phyloP scores from a whole-genome alignment of 2,888 invertebrate species.

The Aelia acuminata region DNA sequence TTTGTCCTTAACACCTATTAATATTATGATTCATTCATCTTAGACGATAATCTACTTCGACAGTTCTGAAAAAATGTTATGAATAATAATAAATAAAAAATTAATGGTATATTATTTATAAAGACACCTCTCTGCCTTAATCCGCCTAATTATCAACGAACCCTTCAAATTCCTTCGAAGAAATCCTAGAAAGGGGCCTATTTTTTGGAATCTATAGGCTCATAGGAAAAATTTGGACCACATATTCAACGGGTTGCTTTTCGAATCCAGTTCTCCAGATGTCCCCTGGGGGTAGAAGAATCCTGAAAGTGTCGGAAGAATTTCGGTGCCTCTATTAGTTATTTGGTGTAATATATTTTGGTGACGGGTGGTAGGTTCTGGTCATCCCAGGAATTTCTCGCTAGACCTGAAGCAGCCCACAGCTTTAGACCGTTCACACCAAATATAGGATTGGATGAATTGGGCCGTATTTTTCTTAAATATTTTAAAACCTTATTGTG shows the following conservation, averaged over 20 bases:
- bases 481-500: too few relatives aligned
- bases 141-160: too few relatives aligned
- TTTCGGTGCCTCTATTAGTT: slow-evolving; percentile 1
- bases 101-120: too few relatives aligned
- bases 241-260: not conserved
- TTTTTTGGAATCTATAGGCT: not conserved
- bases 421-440: not conserved
- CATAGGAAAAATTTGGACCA: not conserved
- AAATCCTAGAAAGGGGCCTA: not conserved
- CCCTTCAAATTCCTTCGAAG: too few relatives aligned
- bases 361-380: not conserved
- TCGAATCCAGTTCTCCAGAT: not conserved
- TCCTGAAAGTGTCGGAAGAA: slow-evolving; percentile 15
- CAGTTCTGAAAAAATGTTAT: too few relatives aligned
- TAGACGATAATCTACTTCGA: too few relatives aligned
- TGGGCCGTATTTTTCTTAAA: not conserved
- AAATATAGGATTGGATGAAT: slow-evolving; percentile 20
- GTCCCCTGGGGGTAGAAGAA: not conserved
- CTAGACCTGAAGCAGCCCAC: not conserved
- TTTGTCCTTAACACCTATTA: too few relatives aligned
- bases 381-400: not conserved
- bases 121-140: too few relatives aligned
- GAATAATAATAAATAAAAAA: too few relatives aligned
- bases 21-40: too few relatives aligned
- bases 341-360: slow-evolving; percentile 15